Percentiles rank a stretch among this genome's conserved stretches.
Evolutionary conservation across 2,113 vertebrate species (phyloP).

Genomic region (Lynx canadensis): DNA sequence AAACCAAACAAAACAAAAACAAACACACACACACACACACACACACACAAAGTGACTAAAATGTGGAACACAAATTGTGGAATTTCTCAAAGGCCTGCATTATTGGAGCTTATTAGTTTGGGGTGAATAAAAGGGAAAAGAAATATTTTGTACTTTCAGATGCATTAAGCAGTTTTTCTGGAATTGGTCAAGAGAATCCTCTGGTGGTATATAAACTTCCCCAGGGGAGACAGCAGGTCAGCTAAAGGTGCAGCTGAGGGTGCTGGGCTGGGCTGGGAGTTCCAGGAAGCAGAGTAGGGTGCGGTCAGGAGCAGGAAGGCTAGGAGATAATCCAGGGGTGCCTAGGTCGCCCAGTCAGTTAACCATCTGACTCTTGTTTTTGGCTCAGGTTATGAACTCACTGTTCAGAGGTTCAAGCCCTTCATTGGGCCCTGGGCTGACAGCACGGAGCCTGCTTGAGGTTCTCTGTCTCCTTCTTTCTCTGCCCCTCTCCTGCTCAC

Average conservation of each 20-base stretch:
- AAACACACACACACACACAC: too few relatives aligned
- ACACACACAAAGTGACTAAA: not conserved
- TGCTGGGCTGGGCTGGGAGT: not conserved
- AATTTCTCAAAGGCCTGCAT: slow-evolving; percentile 9
- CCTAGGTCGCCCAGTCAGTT: too few relatives aligned
- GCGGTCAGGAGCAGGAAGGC: not conserved
- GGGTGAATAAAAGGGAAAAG: not conserved
- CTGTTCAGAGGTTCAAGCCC: too few relatives aligned
- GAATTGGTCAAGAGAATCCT: not conserved
- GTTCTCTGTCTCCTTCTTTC: too few relatives aligned
- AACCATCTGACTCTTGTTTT: too few relatives aligned
- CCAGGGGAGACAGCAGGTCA: not conserved
- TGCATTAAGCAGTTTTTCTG: not conserved
- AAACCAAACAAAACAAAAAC: not conserved
- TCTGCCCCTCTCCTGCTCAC: too few relatives aligned
- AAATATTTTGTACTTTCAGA: not conserved
- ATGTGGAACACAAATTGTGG: not conserved
- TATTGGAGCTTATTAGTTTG: not conserved
- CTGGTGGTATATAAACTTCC: not conserved
- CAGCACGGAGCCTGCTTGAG: too few relatives aligned
- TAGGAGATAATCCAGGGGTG: not conserved
- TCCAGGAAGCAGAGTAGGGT: slow-evolving; percentile 23
- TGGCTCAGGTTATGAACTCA: too few relatives aligned
- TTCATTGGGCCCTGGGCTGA: too few relatives aligned
- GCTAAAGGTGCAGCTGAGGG: not conserved